Base-by-base conservation (phyloP, 92 coral and sea anemone genomes). In the Palythoa grandiflora region DNA sequence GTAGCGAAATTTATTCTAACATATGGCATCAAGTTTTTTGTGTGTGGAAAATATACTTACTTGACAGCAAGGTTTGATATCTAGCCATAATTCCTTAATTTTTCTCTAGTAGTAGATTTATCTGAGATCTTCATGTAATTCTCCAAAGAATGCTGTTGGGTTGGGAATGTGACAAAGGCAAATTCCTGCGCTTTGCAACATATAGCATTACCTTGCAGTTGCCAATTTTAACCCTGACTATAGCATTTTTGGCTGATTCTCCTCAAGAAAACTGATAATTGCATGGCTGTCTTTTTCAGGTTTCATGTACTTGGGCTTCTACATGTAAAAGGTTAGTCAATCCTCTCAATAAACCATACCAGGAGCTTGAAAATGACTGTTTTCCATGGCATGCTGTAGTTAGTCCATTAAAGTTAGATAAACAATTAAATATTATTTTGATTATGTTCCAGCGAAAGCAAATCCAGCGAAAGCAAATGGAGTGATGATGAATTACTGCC, bases 281-380 rank as follows among this genome's bases (percentile, higher is more conserved):
- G 68, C 68, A 60, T 60, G 68, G 68, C 68, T 60, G 68, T 60
- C 68, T 60, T 60, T 60, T 60, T 60, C 68, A 60, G 68, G 68
- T 60, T 60, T 60, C 68, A 60, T 60, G 68, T 60, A 60, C 68
- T 60, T 60, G 68, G 68, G 68, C 68, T 60, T 60, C 68, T 60
- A 60, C 68, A 60, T 60, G 68, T 14, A 60, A 60, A 60, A 60
- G 68, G 68, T 60, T 60, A 60, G 68, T 60, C 68, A 60, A 60
- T 60, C 20, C 68, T 60, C 68, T 60, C 2, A 60, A 60, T 60
- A 60, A 60, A 60, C 68, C 68, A 60, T 60, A 60, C 68, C 68
- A 60, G 68, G 68, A 13, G 68, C 68, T 60, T 60, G 68, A 60
- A 60, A 60, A 60, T 60, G 68, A 60, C 68, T 60, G 68, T 60